Evolutionary conservation across 2,797 vertebrate species (phyloP).

Genomic region (Echiichthys vipera): DNA sequence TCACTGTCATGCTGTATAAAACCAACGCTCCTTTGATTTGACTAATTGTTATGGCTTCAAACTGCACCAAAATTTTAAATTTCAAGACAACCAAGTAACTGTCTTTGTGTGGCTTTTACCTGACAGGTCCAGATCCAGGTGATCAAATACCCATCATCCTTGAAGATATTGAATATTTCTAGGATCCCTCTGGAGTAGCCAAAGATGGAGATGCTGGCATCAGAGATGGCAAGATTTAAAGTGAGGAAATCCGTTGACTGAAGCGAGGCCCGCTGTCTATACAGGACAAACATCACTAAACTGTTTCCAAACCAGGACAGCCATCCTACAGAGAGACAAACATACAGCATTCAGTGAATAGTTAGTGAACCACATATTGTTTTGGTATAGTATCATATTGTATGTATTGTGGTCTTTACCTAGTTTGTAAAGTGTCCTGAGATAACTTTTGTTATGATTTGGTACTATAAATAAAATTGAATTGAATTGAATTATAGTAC

Average conservation of each 20-base stretch:
- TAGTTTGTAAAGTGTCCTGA: too few relatives aligned
- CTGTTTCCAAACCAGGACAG: slow-evolving; percentile 93
- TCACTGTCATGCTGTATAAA: slow-evolving; percentile 2
- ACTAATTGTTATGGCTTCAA: background rate
- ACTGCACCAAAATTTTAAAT: background rate
- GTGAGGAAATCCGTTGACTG: slow-evolving; percentile 90
- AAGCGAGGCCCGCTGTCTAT: slow-evolving; percentile 87
- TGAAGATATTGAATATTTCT: slow-evolving; percentile 91
- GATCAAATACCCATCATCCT: slow-evolving; percentile 89
- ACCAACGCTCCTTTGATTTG: background rate
- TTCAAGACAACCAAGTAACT: too few relatives aligned
- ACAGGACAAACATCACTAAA: slow-evolving; percentile 89
- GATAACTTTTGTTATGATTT: too few relatives aligned
- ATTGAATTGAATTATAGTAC: too few relatives aligned
- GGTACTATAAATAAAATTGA: too few relatives aligned
- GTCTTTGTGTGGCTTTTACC: slow-evolving; percentile 71
- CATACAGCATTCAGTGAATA: slow-evolving; percentile 24
- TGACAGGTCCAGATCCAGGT: slow-evolving; percentile 91
- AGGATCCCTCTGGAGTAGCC: slow-evolving; percentile 91
- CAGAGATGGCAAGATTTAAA: slow-evolving; percentile 89
- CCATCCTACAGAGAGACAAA: slow-evolving; percentile 83
- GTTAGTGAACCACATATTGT: background rate
- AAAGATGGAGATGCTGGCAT: slow-evolving; percentile 89
- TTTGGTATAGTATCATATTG: background rate
- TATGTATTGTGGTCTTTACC: too few relatives aligned